Percentiles rank a stretch among this genome's conserved stretches.
phyloP scores from a whole-genome alignment of 1,140 invertebrate species.

The Cydia fagiglandana region DNA sequence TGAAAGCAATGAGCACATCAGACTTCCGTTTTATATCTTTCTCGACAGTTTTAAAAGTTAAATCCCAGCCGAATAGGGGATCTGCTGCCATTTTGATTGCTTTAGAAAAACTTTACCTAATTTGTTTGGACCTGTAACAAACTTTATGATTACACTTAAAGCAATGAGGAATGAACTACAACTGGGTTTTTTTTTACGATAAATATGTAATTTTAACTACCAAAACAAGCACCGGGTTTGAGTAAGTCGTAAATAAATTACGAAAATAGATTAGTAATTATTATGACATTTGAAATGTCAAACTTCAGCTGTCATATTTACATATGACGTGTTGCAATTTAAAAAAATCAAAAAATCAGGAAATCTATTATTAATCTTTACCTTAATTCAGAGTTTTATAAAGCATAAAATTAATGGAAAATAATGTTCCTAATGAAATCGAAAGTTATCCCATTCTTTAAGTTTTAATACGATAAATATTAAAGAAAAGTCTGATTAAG shows the following conservation, averaged over 20 bases:
- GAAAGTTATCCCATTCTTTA: too few species aligned
- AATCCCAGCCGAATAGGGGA: conserved; percentile 86
- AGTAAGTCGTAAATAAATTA: neutral
- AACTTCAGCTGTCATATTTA: neutral
- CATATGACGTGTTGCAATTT: neutral
- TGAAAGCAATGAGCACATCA: conserved; percentile 84
- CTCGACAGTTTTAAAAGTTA: conserved; percentile 82
- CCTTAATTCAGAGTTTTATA: neutral
- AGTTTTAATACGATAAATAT: too few species aligned
- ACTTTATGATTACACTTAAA: neutral
- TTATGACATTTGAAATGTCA: conserved; percentile 12
- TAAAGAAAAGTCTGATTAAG: too few species aligned
- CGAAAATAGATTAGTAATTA: conserved; percentile 25
- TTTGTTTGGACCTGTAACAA: conserved; percentile 3
- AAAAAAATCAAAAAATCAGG: neutral
- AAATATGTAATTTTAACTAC: neutral
- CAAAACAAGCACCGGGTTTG: conserved; percentile 5
- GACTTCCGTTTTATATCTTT: conserved; percentile 83
- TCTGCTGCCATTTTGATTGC: conserved; percentile 59
- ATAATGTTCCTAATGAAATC: too few species aligned
- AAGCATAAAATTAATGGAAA: neutral
- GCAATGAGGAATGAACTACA: neutral
- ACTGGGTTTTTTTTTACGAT: neutral
- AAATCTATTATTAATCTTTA: neutral
- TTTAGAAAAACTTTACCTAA: conserved; percentile 20